These are phyloP conservation scores for Pyralis farinalis DNA, from an alignment of 2,888 invertebrate species.

Conservation along the genomic window DNA sequence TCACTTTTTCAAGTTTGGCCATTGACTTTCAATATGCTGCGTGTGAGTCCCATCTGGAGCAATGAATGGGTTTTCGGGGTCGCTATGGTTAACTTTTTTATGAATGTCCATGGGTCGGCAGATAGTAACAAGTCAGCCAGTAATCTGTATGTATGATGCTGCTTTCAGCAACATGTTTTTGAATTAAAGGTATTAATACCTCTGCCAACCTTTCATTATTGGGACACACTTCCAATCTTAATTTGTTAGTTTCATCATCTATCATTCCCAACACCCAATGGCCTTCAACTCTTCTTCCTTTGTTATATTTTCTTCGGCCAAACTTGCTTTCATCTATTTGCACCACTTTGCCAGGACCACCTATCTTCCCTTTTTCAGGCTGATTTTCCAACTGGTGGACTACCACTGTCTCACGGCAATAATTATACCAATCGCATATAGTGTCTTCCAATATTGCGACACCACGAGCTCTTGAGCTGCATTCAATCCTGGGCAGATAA, in stretches of 20 bases:
- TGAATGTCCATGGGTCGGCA: constrained; percentile 20
- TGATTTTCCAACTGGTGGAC: too few relatives aligned
- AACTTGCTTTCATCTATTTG: constrained; percentile 4
- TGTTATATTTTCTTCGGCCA: constrained; percentile 7
- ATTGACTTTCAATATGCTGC: constrained; percentile 20
- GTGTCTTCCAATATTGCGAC: not conserved
- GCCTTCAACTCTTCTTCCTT: constrained; percentile 5
- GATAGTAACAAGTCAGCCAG: constrained; percentile 20
- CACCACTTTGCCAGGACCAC: not conserved
- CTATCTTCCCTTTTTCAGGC: too few relatives aligned
- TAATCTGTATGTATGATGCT: constrained; percentile 21
- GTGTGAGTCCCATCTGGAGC: constrained; percentile 21
- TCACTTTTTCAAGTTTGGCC: constrained; percentile 11
- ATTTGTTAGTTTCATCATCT: constrained; percentile 25
- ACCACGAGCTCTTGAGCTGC: too few relatives aligned
- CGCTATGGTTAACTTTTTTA: constrained; percentile 20
- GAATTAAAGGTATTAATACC: constrained; percentile 23
- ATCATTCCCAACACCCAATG: too few relatives aligned
- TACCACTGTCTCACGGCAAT: too few relatives aligned
- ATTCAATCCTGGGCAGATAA: too few relatives aligned
- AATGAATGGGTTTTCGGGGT: constrained; percentile 15
- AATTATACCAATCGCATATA: too few relatives aligned
- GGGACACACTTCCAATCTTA: constrained; percentile 29
- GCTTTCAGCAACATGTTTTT: constrained; percentile 24
- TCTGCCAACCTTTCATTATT: constrained; percentile 22